Conservation (phyloP, 2,113 vertebrate genomes). For the Tympanuchus pallidicinctus region DNA sequence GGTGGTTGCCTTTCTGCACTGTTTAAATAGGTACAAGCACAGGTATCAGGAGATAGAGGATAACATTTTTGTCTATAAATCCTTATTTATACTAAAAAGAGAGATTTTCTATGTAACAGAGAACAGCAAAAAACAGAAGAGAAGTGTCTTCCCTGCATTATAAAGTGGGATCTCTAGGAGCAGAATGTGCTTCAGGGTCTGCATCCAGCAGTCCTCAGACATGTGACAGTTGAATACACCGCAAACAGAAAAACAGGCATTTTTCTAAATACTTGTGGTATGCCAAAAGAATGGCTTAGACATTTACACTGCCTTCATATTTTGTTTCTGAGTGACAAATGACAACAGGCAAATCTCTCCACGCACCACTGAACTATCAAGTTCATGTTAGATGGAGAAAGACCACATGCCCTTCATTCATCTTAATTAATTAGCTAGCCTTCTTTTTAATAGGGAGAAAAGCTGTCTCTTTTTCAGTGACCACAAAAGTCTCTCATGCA, state of each 20-base stretch:
- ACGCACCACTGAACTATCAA: not conserved
- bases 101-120: not conserved
- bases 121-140: not conserved
- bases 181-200: not conserved
- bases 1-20: not conserved
- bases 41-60: not conserved
- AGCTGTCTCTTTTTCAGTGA: constrained; percentile 29
- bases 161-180: not conserved
- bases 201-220: not conserved
- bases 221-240: not conserved
- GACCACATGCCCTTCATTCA: not conserved
- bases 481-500: not conserved
- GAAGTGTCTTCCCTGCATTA: not conserved
- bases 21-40: not conserved
- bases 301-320: not conserved
- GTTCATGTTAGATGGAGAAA: constrained; percentile 6
- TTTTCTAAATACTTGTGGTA: not conserved
- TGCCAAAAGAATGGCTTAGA: not conserved
- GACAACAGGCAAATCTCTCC: not conserved
- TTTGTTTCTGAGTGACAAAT: not conserved
- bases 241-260: not conserved
- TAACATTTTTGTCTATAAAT: not conserved
- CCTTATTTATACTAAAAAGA: not conserved
- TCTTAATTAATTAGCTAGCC: constrained; percentile 22
- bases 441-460: constrained; percentile 1